Base-by-base conservation (phyloP, 2,888 invertebrate genomes). In the Andrena chrysosceles region DNA sequence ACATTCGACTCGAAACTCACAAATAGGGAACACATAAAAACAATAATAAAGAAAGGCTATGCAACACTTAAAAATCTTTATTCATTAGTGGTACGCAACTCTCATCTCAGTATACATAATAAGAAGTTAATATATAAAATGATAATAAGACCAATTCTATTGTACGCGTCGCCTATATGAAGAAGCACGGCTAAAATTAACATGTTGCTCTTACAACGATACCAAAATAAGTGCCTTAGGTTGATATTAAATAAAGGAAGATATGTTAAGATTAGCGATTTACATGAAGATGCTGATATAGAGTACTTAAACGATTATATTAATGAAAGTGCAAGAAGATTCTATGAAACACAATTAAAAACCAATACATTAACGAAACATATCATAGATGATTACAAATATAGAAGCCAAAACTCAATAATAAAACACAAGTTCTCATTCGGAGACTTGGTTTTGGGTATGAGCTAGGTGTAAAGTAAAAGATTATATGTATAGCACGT, bases 41-140 rank as follows among this genome's bases (percentile, higher is more conserved):
- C 8, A n/a, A 69, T 69, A 23, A 23, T 56, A 54, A 60, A 4
- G 60, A 70, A 70, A 60, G 31, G 48, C 16, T 35, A 49, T n/a
- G 60, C 70, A 8, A 31, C 26, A 8, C 35, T 42, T 13, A 70
- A 48, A 59, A 59, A 70, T n/a, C 59, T 56, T n/a, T 70, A 60
- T 8, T 35, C 49, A 49, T 16, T 49, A n/a, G n/a, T 49, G 26
- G 29, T 35, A 48, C 33, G 16, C 42, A 70, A 60, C 23, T 70
- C 70, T 3, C 20, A 1, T 7, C 23, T 60, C 29, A 60, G 10
- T 26, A 1, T 35, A 2, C 4, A 59, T 4, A 67, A 49, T 52
- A 67, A 67, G 7, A 7, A n/a, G 26, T 64, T n/a, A 10, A 35
- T 29, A 48, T 3, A n/a, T n/a, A n/a, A n/a, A n/a, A 49, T 6